These are phyloP conservation scores for Siderastrea radians DNA, from an alignment of 92 coral and sea anemone genomes.

Conservation along the genomic window DNA sequence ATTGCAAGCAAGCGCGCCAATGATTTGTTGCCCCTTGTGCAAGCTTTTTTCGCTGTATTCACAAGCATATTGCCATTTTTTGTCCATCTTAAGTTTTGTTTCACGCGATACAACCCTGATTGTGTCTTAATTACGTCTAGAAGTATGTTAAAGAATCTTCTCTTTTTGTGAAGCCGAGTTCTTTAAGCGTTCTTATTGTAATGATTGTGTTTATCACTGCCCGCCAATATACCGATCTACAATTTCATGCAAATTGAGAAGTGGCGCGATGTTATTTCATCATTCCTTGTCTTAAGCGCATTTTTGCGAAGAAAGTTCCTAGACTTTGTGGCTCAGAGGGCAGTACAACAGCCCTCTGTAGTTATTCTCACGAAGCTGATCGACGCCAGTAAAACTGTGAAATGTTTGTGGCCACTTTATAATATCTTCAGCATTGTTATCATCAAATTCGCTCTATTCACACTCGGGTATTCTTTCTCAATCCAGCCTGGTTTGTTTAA, in stretches of 20 bases:
- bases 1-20: not conserved
- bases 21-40: not conserved
- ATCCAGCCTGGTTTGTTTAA: not conserved
- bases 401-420: not conserved
- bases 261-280: constrained; percentile 28
- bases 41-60: not conserved
- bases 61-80: not conserved
- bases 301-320: not conserved
- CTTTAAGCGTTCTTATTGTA: not conserved
- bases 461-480: not conserved
- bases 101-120: not conserved
- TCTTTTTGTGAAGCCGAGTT: constrained; percentile 8
- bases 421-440: not conserved
- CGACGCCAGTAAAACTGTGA: constrained; percentile 15
- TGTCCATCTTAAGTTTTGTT: not conserved
- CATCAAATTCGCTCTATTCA: not conserved
- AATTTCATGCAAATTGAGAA: constrained; percentile 20
- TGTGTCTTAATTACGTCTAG: not conserved
- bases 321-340: constrained; percentile 30
- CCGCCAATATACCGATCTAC: constrained; percentile 11
- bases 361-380: not conserved
- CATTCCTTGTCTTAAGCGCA: not conserved
- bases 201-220: constrained; percentile 9
- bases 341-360: not conserved
- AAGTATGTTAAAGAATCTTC: not conserved